phyloP scores from a whole-genome alignment of 2,888 invertebrate genomes.

The Archaeoteleia sp. region DNA sequence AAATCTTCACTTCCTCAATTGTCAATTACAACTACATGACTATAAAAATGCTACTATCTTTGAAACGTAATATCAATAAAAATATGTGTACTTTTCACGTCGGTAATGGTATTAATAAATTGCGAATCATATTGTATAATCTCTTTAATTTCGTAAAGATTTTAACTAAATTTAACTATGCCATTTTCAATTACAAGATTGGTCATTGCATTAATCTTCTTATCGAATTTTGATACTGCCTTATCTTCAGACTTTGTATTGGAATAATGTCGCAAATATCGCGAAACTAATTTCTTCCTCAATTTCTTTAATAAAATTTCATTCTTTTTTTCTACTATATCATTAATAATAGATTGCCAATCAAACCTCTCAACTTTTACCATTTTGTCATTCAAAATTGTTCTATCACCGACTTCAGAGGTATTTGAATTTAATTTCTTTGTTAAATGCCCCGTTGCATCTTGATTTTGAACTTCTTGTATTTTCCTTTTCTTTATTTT shows the following conservation, averaged over 20 bases:
- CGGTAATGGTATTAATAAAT: too few relatives aligned
- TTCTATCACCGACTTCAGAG: background rate
- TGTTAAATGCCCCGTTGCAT: background rate
- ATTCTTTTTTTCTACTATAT: conserved; percentile 74
- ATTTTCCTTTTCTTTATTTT: conserved; percentile 58
- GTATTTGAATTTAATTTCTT: conserved; percentile 3
- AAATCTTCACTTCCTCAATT: too few relatives aligned
- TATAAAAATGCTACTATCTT: too few relatives aligned
- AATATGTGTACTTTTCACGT: too few relatives aligned
- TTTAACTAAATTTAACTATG: conserved; percentile 73
- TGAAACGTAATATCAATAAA: too few relatives aligned
- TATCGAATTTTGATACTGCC: conserved; percentile 82
- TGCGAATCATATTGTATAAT: too few relatives aligned
- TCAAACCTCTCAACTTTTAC: conserved; percentile 57
- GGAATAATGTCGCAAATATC: conserved; percentile 77
- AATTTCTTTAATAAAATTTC: conserved; percentile 84
- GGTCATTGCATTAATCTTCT: conserved; percentile 82
- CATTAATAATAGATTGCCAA: conserved; percentile 65
- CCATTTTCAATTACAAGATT: conserved; percentile 80
- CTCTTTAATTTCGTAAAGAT: too few relatives aligned
- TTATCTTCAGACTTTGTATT: conserved; percentile 78
- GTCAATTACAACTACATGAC: too few relatives aligned
- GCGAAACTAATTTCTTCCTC: conserved; percentile 84
- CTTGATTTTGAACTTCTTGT: conserved; percentile 16
- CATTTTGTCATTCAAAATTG: background rate